Evolutionary conservation across 2,113 vertebrate genomes (phyloP).

Genomic region (Falco punctatus): DNA sequence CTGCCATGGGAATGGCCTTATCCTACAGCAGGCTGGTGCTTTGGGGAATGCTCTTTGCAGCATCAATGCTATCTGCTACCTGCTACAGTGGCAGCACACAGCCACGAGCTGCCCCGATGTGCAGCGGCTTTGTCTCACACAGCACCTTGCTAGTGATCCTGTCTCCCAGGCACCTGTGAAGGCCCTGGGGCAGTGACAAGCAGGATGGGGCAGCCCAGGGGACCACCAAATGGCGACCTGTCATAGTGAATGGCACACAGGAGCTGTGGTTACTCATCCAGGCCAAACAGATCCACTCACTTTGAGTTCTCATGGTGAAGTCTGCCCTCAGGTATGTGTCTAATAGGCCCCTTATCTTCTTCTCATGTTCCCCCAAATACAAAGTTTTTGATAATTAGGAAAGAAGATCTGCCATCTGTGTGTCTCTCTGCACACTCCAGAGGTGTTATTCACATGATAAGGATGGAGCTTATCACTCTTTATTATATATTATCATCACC

Average conservation of each 20-base stretch:
- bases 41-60: background rate
- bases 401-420: fast-evolving
- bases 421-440: background rate
- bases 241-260: background rate
- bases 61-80: fast-evolving
- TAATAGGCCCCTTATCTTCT: background rate
- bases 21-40: background rate
- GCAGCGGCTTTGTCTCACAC: fast-evolving
- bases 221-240: fast-evolving
- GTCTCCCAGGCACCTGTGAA: background rate
- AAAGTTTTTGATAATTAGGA: background rate
- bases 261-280: background rate
- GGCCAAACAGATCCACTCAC: background rate
- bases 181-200: background rate
- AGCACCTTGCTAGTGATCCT: background rate
- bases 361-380: background rate
- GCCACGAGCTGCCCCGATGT: fast-evolving
- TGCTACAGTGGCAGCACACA: fast-evolving
- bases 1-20: background rate
- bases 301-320: background rate
- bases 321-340: background rate
- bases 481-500: background rate
- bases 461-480: background rate
- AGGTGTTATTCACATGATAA: background rate
- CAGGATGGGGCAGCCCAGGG: background rate